phyloP scores from a whole-genome alignment of 2,797 vertebrate species.

The Atherinosoma microstoma region DNA sequence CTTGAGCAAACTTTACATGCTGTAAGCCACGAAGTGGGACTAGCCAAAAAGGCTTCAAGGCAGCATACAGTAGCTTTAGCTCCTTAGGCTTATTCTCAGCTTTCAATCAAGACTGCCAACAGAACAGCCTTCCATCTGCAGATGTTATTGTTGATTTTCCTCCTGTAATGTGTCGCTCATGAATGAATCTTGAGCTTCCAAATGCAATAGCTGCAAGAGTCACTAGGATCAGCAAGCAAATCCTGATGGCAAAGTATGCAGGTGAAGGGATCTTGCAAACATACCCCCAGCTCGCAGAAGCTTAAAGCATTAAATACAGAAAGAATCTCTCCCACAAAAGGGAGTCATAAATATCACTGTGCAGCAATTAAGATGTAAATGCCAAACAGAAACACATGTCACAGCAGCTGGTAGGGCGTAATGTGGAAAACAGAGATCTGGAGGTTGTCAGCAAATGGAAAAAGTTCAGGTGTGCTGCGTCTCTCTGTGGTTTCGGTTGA shows the following conservation, averaged over 20 bases:
- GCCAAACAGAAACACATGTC: conserved; percentile 55
- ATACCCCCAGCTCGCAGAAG: conserved; percentile 5
- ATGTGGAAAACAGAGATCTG: conserved; percentile 38
- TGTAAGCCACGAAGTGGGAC: conserved; percentile 39
- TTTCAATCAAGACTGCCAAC: conserved; percentile 50
- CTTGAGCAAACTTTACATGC: conserved; percentile 40
- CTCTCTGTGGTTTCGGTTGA: conserved; percentile 25
- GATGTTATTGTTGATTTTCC: conserved; percentile 53
- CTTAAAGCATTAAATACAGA: not conserved
- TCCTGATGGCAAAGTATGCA: conserved; percentile 55
- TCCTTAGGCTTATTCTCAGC: conserved; percentile 34
- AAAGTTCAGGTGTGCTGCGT: not conserved
- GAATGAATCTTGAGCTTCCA: conserved; percentile 50
- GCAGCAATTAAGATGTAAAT: conserved; percentile 56
- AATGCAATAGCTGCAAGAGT: conserved; percentile 44
- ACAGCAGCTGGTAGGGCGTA: conserved; percentile 48
- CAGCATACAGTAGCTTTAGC: conserved; percentile 35
- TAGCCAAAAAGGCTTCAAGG: conserved; percentile 35
- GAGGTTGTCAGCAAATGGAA: conserved; percentile 16
- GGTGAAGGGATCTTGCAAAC: conserved; percentile 32
- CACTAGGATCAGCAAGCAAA: conserved; percentile 35
- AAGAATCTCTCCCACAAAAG: conserved; percentile 7
- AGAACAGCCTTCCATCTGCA: conserved; percentile 12
- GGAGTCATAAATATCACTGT: not conserved
- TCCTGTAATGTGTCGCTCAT: conserved; percentile 39